Conservation (phyloP, 2,888 invertebrate genomes). For the Barypeithes pellucidus region DNA sequence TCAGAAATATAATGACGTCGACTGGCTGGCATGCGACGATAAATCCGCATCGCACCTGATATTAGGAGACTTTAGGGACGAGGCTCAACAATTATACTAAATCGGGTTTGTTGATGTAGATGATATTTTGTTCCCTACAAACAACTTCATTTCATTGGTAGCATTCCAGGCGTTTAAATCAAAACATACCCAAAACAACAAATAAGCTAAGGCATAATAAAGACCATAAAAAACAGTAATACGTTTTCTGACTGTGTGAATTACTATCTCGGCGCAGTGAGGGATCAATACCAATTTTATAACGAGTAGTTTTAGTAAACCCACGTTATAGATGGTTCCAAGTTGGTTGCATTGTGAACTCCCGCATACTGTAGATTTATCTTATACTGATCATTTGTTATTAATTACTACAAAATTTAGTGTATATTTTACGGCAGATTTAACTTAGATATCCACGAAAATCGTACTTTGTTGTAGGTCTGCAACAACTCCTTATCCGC, state of each 20-base stretch:
- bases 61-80: no score
- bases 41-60: no score
- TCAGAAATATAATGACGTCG: no score
- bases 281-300: slow-evolving; percentile 32
- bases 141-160: neutral
- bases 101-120: no score
- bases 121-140: neutral
- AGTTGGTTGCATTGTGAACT: no score
- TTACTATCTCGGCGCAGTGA: slow-evolving; percentile 30
- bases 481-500: slow-evolving; percentile 10
- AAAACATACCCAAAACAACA: slow-evolving; percentile 25
- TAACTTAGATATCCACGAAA: no score
- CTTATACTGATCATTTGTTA: no score
- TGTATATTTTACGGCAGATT: no score
- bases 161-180: slow-evolving; percentile 17
- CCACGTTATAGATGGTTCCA: neutral
- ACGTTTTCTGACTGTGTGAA: slow-evolving; percentile 33
- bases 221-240: slow-evolving; percentile 31
- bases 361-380: no score
- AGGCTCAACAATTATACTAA: no score
- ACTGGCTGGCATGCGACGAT: no score
- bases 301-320: slow-evolving; percentile 1
- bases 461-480: neutral
- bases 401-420: no score
- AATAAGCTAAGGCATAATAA: slow-evolving; percentile 36